Conservation (phyloP, 1,140 invertebrate species). For the Psilanteris sp. region DNA sequence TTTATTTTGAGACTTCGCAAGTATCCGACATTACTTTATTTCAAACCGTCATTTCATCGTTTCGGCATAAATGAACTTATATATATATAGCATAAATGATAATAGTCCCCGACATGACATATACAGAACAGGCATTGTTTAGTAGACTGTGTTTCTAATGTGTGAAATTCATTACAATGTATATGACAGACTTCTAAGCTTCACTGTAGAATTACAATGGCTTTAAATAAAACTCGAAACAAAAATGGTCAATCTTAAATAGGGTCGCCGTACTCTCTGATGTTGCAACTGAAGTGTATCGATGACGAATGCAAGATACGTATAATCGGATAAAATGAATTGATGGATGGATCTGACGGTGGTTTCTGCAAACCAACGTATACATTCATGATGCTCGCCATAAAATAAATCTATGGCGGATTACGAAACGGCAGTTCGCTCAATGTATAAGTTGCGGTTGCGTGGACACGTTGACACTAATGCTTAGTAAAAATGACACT, state of each 20-base stretch:
- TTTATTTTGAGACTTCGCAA: too few relatives aligned
- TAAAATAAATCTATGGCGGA: slow-evolving; percentile 72
- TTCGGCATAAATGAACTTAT: too few relatives aligned
- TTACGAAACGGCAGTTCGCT: slow-evolving; percentile 56
- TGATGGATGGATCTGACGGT: slow-evolving; percentile 68
- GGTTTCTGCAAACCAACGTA: slow-evolving; percentile 65
- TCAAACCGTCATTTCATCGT: too few relatives aligned
- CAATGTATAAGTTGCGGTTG: slow-evolving; percentile 12
- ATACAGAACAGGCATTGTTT: too few relatives aligned
- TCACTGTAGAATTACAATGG: slow-evolving; percentile 27
- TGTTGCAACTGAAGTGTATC: slow-evolving; percentile 51
- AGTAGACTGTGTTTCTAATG: too few relatives aligned
- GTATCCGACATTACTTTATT: too few relatives aligned
- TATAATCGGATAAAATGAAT: slow-evolving; percentile 75
- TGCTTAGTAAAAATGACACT: slow-evolving; percentile 46
- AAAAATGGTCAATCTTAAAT: slow-evolving; percentile 46
- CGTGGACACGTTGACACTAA: slow-evolving; percentile 46
- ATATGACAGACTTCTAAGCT: slow-evolving; percentile 11
- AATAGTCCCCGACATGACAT: too few relatives aligned
- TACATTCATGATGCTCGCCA: slow-evolving; percentile 64
- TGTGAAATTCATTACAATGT: slow-evolving; percentile 16
- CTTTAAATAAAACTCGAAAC: slow-evolving; percentile 33
- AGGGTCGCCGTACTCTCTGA: slow-evolving; percentile 19
- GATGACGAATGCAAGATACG: slow-evolving; percentile 71
- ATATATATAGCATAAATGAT: too few relatives aligned